A percentile compares a stretch with the other conserved stretches of the same genome.
Evolutionary conservation across 2,797 vertebrate species (phyloP).

Genomic region (Vipera latastei): DNA sequence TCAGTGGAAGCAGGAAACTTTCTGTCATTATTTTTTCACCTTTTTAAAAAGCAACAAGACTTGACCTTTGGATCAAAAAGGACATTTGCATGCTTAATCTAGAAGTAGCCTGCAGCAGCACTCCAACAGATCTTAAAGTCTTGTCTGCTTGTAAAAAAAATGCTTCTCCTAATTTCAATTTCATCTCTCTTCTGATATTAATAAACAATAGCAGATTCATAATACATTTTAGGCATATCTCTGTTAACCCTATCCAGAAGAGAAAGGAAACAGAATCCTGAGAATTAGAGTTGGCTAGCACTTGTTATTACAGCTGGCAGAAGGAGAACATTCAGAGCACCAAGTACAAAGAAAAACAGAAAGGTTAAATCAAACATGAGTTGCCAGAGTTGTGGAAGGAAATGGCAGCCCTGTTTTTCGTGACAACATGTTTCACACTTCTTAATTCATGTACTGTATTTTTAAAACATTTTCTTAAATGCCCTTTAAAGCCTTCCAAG

Average conservation of each 20-base stretch:
- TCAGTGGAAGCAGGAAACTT: constrained; percentile 47
- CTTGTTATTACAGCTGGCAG: neutral
- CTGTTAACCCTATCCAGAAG: neutral
- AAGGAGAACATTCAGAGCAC: neutral
- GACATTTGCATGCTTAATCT: constrained; percentile 27
- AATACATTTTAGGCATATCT: neutral
- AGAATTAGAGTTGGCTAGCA: neutral
- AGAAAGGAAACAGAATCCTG: neutral
- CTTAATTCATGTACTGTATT: neutral
- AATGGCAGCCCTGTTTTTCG: neutral
- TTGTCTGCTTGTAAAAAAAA: neutral
- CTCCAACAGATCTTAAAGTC: neutral
- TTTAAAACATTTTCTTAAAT: neutral
- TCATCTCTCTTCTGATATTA: neutral
- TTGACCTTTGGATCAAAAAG: constrained; percentile 49
- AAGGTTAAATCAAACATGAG: neutral
- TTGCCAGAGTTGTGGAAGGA: neutral
- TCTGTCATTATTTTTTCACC: constrained; percentile 23
- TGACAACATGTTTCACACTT: neutral
- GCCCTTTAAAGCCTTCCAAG: neutral
- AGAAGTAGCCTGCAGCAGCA: constrained; percentile 17
- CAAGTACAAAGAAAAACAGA: neutral
- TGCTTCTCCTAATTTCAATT: constrained; percentile 10
- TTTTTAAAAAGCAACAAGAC: neutral
- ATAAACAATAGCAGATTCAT: constrained; percentile 1